Percentiles rank a stretch among this genome's conserved stretches.
Conservation (phyloP, 2,113 vertebrate species). For the Cryptomyrus ogoouensis region DNA sequence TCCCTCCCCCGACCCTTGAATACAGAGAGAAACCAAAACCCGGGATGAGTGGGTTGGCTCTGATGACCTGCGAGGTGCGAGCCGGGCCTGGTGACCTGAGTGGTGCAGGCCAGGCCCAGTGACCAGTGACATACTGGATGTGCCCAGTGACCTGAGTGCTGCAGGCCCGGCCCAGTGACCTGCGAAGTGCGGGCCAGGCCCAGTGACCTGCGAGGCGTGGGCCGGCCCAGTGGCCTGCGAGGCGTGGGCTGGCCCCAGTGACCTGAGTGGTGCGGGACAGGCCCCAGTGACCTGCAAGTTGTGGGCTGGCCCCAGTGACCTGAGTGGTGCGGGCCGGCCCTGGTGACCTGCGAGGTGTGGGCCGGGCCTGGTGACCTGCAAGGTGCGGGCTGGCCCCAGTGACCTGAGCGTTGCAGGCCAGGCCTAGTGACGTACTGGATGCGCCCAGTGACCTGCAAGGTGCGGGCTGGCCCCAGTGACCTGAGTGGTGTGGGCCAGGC, state of each 20-base stretch:
- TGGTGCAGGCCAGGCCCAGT: too few species aligned
- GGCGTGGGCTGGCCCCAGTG: too few species aligned
- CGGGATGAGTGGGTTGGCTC: background rate
- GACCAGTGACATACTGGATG: background rate
- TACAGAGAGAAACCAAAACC: slow-evolving; percentile 4
- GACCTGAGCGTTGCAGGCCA: too few species aligned
- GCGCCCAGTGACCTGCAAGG: background rate
- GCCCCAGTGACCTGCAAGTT: background rate
- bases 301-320: background rate
- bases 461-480: background rate
- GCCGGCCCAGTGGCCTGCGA: too few species aligned
- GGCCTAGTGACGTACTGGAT: background rate
- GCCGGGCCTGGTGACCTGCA: background rate
- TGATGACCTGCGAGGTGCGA: background rate
- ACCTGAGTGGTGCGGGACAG: background rate
- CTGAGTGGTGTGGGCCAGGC: background rate
- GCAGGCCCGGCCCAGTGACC: too few species aligned
- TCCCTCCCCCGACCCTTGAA: background rate
- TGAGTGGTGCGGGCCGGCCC: background rate
- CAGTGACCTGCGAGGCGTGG: too few species aligned
- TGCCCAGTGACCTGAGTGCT: background rate
- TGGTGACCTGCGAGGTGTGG: background rate
- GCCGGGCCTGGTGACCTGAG: background rate
- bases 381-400: background rate
- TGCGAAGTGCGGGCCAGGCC: too few species aligned